Evolutionary conservation across 2,113 vertebrate genomes (phyloP), one percentile per base, ranked within the genome.

Genomic region (Cathartes aura): DNA sequence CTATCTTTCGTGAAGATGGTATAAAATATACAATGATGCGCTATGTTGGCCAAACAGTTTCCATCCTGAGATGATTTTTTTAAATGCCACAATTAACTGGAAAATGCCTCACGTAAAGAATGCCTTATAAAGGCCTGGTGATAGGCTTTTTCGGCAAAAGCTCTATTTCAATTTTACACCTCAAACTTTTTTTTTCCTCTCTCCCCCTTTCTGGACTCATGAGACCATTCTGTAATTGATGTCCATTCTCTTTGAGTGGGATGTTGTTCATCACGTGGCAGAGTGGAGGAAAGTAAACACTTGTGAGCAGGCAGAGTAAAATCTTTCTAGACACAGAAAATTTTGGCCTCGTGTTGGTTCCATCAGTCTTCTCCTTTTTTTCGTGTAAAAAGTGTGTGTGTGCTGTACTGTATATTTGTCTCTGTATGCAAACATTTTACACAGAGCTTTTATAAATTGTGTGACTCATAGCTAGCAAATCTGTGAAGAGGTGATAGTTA

Each of bases 401-500:
- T 64, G 63, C 43, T 30, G 53, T 30, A 29, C 36, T 60, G 13
- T 43, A 6, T 74, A 42, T 74, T 82, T 84, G 72, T 82, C 52
- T 53, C 36, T 60, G 62, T 89, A 9, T 43, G 89, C 91, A 93
- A 14, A 75, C 88, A 30, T 82, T 72, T 50, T 74, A 56, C 48
- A 6, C 75, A 11, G 53, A 82, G 58, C 52, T 67, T 42, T 68
- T 82, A 23, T 36, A 67, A 67, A 58, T 18, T 27, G 24, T 74
- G 71, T 60, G 88, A 72, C 36, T 94, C 88, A 50, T 11, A 47
- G 88, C 63, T 47, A 45, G 72, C 78, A 84, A 62, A 24, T n/a
- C 62, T 84, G 90, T 64, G 89, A 89, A 53, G 89, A 89, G 89
- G 72, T 93, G 90, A 26, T 53, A 13, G 59, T 73, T 53, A 7